phyloP scores from a whole-genome alignment of 2,113 vertebrate species.

The Lethenteron reissneri region DNA sequence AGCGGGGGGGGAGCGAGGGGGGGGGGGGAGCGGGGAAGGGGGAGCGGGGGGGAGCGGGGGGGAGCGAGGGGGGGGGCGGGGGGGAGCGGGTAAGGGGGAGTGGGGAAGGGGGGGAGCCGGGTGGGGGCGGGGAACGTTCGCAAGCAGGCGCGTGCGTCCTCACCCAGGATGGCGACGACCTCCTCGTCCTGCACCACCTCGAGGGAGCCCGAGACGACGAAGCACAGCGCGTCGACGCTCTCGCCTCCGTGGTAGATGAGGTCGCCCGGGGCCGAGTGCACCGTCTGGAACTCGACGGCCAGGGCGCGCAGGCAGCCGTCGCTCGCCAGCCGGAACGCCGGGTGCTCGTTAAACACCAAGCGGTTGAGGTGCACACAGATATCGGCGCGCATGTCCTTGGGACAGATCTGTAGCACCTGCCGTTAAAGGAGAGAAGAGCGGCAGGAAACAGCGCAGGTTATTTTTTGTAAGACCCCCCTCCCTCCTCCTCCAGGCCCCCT shows the following conservation, averaged over 20 bases:
- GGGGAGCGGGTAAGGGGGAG: too few relatives aligned
- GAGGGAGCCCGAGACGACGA: constrained; percentile 3
- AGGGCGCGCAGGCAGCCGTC: neutral
- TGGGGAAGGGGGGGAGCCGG: too few relatives aligned
- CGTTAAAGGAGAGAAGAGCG: neutral
- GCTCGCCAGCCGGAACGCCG: constrained; percentile 2
- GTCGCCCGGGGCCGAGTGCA: constrained; percentile 2
- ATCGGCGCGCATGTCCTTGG: constrained; percentile 62
- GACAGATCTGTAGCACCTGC: constrained; percentile 45
- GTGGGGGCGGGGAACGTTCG: too few relatives aligned
- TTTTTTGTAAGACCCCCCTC: too few relatives aligned
- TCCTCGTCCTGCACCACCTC: constrained; percentile 4
- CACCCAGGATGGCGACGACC: constrained; percentile 2
- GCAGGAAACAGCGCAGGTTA: too few relatives aligned
- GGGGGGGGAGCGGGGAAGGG: too few relatives aligned
- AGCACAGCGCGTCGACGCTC: neutral
- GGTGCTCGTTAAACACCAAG: constrained; percentile 5
- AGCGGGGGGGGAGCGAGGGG: too few relatives aligned
- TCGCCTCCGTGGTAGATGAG: constrained; percentile 5
- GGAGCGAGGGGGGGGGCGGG: too few relatives aligned
- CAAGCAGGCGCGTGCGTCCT: neutral
- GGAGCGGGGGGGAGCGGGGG: too few relatives aligned
- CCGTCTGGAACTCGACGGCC: constrained; percentile 1
- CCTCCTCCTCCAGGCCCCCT: too few relatives aligned
- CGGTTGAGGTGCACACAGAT: constrained; percentile 6